Evolutionary conservation across 2,797 vertebrate genomes (phyloP).

Genomic region (Halcyon chelicuti): DNA sequence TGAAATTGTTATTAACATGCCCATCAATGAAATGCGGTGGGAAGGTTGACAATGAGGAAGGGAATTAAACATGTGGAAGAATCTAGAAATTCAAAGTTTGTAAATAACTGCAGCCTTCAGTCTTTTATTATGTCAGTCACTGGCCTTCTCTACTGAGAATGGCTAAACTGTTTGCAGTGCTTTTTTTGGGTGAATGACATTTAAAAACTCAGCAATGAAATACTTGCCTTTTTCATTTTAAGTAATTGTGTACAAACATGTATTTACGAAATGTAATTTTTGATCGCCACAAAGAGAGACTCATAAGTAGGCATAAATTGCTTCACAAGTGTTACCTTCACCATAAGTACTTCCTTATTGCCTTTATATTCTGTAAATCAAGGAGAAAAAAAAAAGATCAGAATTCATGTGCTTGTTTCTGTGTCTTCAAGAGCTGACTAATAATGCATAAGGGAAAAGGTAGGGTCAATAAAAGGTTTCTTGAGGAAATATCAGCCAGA

Average conservation of each 20-base stretch:
- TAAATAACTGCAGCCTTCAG: slow-evolving; percentile 33
- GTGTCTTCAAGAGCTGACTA: background rate
- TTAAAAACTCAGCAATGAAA: slow-evolving; percentile 33
- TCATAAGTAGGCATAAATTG: background rate
- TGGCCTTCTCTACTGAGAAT: background rate
- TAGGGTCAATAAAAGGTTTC: background rate
- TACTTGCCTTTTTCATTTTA: slow-evolving; percentile 16
- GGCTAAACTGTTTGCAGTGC: slow-evolving; percentile 30
- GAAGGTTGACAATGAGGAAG: background rate
- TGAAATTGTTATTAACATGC: background rate
- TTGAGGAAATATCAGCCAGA: background rate
- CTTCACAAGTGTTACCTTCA: background rate
- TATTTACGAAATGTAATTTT: slow-evolving; percentile 49
- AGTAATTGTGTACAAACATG: background rate
- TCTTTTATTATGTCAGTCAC: slow-evolving; percentile 41
- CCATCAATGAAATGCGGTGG: background rate
- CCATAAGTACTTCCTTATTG: background rate
- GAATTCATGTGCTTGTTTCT: background rate
- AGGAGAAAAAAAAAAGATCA: background rate
- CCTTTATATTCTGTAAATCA: background rate
- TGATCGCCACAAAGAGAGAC: background rate
- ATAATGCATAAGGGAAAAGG: background rate
- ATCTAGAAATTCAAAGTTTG: slow-evolving; percentile 28
- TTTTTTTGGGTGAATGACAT: slow-evolving; percentile 38
- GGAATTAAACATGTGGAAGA: slow-evolving; percentile 11